Conservation (phyloP, 2,113 vertebrate genomes). For the Anhinga rufa region DNA sequence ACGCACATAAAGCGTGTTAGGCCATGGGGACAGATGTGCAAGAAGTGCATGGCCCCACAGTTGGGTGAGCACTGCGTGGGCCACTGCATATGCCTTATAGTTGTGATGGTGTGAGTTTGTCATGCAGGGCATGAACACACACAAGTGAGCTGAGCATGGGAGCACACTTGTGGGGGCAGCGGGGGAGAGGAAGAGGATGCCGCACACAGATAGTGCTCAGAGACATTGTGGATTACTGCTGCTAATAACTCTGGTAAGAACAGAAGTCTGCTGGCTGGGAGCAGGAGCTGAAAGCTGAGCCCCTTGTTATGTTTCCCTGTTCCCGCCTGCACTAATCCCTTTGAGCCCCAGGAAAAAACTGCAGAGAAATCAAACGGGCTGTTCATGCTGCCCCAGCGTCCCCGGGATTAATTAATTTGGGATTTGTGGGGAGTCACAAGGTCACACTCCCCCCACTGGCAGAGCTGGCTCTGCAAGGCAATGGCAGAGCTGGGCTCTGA, state of each 20-base stretch:
- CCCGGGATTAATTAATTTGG: conserved; percentile 78
- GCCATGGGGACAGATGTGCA: background rate
- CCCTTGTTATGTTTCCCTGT: conserved; percentile 68
- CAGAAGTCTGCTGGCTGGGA: conserved; percentile 71
- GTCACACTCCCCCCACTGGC: conserved; percentile 30
- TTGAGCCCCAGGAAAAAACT: conserved; percentile 68
- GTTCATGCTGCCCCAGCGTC: conserved; percentile 63
- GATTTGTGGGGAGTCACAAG: conserved; percentile 74
- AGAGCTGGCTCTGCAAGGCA: background rate
- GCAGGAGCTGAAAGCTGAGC: conserved; percentile 74
- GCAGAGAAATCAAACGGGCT: conserved; percentile 68
- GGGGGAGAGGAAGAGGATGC: conserved; percentile 41
- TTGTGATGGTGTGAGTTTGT: background rate
- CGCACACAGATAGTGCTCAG: conserved; percentile 5
- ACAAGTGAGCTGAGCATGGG: background rate
- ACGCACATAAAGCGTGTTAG: background rate
- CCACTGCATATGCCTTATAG: background rate
- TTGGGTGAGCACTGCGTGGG: background rate
- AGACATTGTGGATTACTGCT: conserved; percentile 63
- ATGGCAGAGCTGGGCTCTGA: background rate
- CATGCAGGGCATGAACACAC: background rate
- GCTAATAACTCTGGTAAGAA: conserved; percentile 69
- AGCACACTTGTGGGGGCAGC: background rate
- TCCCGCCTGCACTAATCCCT: conserved; percentile 77
- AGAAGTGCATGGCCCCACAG: background rate